A percentile compares a stretch with the other conserved stretches of the same genome.
These are phyloP conservation scores for Rhagoletis zephyria DNA, from an alignment of 1,140 invertebrate genomes.

Conservation along the genomic window DNA sequence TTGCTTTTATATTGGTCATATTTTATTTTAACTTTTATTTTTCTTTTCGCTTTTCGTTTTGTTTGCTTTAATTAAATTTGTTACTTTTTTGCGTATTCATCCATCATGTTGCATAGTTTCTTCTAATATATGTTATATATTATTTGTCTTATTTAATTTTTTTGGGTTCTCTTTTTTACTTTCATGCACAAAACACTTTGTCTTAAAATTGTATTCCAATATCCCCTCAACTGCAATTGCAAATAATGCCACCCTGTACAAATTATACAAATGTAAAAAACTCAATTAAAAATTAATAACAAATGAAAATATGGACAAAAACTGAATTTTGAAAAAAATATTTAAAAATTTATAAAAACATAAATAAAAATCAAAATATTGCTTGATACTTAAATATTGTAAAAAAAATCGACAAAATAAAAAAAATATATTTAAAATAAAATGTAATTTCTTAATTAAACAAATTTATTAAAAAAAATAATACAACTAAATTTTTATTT, in stretches of 20 bases:
- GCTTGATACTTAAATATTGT: not conserved
- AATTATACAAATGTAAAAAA: constrained; percentile 34
- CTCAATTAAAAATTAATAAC: too few species aligned
- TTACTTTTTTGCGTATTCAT: constrained; percentile 55
- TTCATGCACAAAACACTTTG: constrained; percentile 61
- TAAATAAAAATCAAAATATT: not conserved
- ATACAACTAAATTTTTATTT: too few species aligned
- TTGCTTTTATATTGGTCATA: constrained; percentile 9
- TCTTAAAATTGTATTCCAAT: constrained; percentile 52
- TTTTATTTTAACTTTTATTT: constrained; percentile 55
- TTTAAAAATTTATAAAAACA: too few species aligned
- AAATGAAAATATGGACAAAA: too few species aligned
- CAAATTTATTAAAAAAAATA: too few species aligned
- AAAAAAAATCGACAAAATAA: not conserved
- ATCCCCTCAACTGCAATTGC: constrained; percentile 53
- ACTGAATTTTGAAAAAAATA: too few species aligned
- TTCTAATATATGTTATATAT: constrained; percentile 57
- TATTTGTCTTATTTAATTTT: constrained; percentile 59
- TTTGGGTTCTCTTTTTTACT: constrained; percentile 61
- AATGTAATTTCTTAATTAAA: not conserved
- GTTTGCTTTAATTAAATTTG: constrained; percentile 52
- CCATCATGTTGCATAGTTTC: constrained; percentile 54
- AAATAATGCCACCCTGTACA: constrained; percentile 49
- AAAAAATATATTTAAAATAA: not conserved
- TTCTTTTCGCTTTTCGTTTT: constrained; percentile 54